Conservation (phyloP, 1,140 invertebrate species). For the Sarcophaga peregrina region DNA sequence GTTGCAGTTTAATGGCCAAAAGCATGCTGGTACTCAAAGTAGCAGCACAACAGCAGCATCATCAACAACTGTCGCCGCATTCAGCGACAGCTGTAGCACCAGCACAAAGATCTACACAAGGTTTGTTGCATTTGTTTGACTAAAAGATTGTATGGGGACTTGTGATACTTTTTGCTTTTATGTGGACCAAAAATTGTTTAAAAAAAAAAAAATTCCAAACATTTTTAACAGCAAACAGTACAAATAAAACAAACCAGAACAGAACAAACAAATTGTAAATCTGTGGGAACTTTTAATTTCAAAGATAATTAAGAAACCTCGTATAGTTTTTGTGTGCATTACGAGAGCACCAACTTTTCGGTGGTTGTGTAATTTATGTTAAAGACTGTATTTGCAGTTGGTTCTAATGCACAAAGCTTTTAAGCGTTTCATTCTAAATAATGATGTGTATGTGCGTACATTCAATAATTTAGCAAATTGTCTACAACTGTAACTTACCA, state of each 20-base stretch:
- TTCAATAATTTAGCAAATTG: too few relatives aligned
- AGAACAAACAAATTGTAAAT: conserved; percentile 30
- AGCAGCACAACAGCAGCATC: neutral
- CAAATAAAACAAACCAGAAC: too few relatives aligned
- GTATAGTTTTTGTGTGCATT: neutral
- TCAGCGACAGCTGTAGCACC: neutral
- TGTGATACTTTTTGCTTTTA: too few relatives aligned
- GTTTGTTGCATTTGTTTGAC: conserved; percentile 2
- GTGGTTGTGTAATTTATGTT: neutral
- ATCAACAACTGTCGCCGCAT: too few relatives aligned
- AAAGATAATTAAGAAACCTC: conserved; percentile 34
- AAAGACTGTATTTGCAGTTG: neutral
- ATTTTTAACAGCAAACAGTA: conserved; percentile 11
- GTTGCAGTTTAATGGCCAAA: conserved; percentile 34
- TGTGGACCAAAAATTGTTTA: neutral
- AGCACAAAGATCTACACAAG: neutral
- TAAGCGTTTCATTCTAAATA: too few relatives aligned
- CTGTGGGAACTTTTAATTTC: conserved; percentile 17
- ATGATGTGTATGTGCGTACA: too few relatives aligned
- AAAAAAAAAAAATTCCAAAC: neutral
- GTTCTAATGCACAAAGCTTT: neutral
- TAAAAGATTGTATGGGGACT: conserved; percentile 22
- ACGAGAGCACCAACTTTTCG: neutral
- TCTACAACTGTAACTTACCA: too few relatives aligned
- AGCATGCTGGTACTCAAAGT: neutral